phyloP scores from a whole-genome alignment of 64 coral and sea anemone species.

The Montipora sp. region DNA sequence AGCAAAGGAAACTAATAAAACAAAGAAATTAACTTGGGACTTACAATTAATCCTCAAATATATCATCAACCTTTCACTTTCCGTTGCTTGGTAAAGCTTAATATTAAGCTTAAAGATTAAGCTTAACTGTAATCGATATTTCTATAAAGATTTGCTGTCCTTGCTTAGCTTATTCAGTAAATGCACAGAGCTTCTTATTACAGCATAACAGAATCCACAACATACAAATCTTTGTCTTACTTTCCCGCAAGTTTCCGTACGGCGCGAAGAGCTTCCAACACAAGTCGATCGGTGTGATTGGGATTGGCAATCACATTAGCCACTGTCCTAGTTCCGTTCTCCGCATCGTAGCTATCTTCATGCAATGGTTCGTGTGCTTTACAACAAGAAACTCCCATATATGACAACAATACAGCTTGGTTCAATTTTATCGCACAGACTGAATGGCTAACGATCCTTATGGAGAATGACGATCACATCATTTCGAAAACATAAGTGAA shows the following conservation, averaged over 20 bases:
- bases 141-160: no score
- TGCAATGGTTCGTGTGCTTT: constrained; percentile 50
- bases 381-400: constrained; percentile 93
- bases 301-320: not conserved
- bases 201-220: not conserved
- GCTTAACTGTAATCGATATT: no score
- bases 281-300: constrained; percentile 70
- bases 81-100: no score
- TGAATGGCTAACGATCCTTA: not conserved
- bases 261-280: constrained; percentile 81
- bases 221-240: constrained; percentile 61
- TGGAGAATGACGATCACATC: not conserved
- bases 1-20: no score
- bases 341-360: constrained; percentile 44
- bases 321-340: not conserved
- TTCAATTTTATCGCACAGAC: not conserved
- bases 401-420: constrained; percentile 40
- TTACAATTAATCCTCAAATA: no score
- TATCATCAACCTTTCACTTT: no score
- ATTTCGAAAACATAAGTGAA: constrained; percentile 23
- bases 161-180: no score
- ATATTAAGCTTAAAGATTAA: no score
- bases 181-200: not conserved
- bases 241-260: constrained; percentile 90
- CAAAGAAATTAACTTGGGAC: no score